Percentiles rank a stretch among this genome's conserved stretches.
phyloP scores from a whole-genome alignment of 1,140 invertebrate species.

The Myzus persicae region DNA sequence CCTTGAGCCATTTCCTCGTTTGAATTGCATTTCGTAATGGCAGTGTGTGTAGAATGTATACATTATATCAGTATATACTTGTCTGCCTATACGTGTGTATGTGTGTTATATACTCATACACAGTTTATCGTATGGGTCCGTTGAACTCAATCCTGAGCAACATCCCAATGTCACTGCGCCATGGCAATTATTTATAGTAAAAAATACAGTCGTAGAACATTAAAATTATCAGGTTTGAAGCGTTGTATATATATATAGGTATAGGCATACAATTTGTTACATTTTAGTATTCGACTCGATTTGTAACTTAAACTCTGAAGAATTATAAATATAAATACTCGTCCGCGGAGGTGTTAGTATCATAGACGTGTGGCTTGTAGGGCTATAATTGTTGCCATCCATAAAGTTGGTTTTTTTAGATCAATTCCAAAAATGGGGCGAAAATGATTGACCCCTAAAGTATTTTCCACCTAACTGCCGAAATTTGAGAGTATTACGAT shows the following conservation, averaged over 20 bases:
- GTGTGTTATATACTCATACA: not conserved
- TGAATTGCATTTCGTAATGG: not conserved
- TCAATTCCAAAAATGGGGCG: too few relatives aligned
- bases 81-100: not conserved
- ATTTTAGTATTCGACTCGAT: not conserved
- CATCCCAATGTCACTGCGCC: not conserved
- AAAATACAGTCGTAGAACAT: not conserved
- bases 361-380: too few relatives aligned
- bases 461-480: too few relatives aligned
- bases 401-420: too few relatives aligned
- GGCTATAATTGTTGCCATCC: too few relatives aligned
- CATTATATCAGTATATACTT: not conserved
- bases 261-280: not conserved
- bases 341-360: too few relatives aligned
- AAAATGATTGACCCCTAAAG: too few relatives aligned
- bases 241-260: not conserved
- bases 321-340: too few relatives aligned
- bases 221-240: not conserved
- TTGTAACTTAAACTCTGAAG: not conserved
- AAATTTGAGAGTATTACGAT: too few relatives aligned
- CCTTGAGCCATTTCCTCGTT: not conserved
- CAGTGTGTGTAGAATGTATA: not conserved
- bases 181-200: not conserved
- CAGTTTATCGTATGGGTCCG: not conserved
- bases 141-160: not conserved